Evolutionary conservation across 1,140 invertebrate genomes (phyloP).

Genomic region (Lucilia cuprina): DNA sequence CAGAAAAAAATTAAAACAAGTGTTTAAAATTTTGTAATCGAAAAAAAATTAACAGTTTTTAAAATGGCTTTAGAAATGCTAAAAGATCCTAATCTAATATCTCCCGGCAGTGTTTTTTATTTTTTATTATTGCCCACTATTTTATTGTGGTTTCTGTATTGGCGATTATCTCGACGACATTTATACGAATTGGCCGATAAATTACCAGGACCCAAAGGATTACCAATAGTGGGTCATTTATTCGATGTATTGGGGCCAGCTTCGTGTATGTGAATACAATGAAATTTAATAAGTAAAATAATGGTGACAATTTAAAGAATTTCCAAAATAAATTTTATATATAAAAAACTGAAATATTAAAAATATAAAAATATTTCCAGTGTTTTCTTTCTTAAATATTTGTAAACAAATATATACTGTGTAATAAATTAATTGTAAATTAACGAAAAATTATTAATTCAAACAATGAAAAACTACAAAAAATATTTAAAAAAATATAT

Average conservation of each 20-base stretch:
- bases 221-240: conserved; percentile 75
- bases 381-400: too few species aligned
- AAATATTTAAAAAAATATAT: too few species aligned
- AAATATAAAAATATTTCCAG: too few species aligned
- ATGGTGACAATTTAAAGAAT: not conserved
- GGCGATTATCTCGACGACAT: conserved; percentile 72
- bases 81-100: conserved; percentile 57
- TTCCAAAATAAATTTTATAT: not conserved
- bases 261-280: conserved; percentile 50
- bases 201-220: conserved; percentile 73
- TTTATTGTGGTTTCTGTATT: conserved; percentile 75
- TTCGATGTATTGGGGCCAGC: conserved; percentile 74
- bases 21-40: not conserved
- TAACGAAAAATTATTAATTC: too few species aligned
- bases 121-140: conserved; percentile 73
- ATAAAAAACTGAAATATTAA: not conserved
- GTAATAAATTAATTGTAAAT: too few species aligned
- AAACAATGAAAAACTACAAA: too few species aligned
- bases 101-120: conserved; percentile 69
- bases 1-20: not conserved
- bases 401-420: too few species aligned
- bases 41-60: not conserved
- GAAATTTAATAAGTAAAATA: not conserved
- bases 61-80: conserved; percentile 52
- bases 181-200: conserved; percentile 75